Evolutionary conservation across 1,140 invertebrate genomes (phyloP).

Genomic region (Lithobius niger): DNA sequence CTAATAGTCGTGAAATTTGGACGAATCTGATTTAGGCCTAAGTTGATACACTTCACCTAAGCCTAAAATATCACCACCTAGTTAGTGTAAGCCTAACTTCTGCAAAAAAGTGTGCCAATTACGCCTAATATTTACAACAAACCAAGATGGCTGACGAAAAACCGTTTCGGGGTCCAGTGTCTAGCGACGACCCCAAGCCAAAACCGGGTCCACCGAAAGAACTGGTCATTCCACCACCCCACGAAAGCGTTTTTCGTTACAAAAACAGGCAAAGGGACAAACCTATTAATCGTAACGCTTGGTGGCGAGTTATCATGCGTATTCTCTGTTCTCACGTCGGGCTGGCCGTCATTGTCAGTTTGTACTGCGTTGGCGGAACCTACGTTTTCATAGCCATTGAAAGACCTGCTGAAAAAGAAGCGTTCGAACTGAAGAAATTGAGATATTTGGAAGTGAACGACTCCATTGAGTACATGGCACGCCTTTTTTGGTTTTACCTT

Average conservation of each 20-base stretch:
- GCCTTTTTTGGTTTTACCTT: slow-evolving; percentile 21
- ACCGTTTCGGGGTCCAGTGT: too few species aligned
- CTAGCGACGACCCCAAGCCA: background rate
- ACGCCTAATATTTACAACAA: too few species aligned
- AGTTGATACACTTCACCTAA: too few species aligned
- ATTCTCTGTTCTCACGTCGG: slow-evolving; percentile 24
- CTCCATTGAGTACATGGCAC: slow-evolving; percentile 18
- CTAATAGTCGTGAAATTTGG: too few species aligned
- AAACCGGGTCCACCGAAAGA: background rate
- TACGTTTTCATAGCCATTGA: slow-evolving; percentile 22
- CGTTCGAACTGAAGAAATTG: slow-evolving; percentile 11
- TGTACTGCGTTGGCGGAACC: slow-evolving; percentile 18
- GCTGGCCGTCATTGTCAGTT: slow-evolving; percentile 19
- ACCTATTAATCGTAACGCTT: background rate
- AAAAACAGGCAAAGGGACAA: background rate
- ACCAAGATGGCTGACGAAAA: too few species aligned
- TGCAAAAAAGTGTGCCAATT: too few species aligned
- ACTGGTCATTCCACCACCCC: background rate
- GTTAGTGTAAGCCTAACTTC: too few species aligned
- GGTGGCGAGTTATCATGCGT: slow-evolving; percentile 13
- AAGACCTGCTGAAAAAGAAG: slow-evolving; percentile 8
- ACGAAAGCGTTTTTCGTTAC: background rate
- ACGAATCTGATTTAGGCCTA: too few species aligned
- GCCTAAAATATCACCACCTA: too few species aligned
- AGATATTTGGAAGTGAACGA: slow-evolving; percentile 19